A percentile compares a stretch with the other conserved stretches of the same genome.
phyloP scores from a whole-genome alignment of 2,797 vertebrate species.

The Dipus sagitta region DNA sequence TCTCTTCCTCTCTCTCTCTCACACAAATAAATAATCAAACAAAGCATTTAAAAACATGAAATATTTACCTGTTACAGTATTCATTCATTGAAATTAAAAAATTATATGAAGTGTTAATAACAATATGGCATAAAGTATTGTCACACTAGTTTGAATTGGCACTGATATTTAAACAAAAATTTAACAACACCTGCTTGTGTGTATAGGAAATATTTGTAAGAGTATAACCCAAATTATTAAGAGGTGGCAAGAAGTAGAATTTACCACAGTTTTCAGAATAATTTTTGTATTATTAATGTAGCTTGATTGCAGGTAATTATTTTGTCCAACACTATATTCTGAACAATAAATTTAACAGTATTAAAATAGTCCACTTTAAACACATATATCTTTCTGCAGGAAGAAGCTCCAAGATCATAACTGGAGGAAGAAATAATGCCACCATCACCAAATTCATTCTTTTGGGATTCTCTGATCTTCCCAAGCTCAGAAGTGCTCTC shows the following conservation, averaged over 20 bases:
- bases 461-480: neutral
- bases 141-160: neutral
- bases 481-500: neutral
- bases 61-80: neutral
- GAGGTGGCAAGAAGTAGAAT: neutral
- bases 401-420: conserved; percentile 16
- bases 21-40: neutral
- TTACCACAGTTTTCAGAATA: neutral
- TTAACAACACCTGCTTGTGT: neutral
- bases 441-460: conserved; percentile 24
- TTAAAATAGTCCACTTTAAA: conserved; percentile 7
- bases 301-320: neutral
- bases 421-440: conserved; percentile 3
- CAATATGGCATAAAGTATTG: neutral
- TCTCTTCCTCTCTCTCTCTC: too few species aligned
- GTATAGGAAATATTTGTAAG: neutral
- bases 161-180: neutral
- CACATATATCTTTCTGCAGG: neutral
- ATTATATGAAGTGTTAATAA: neutral
- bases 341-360: neutral
- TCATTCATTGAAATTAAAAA: neutral
- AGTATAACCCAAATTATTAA: neutral
- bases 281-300: neutral
- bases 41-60: neutral
- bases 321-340: neutral